Evolutionary conservation across 2,113 vertebrate species (phyloP).

Genomic region (Pimephales promelas): DNA sequence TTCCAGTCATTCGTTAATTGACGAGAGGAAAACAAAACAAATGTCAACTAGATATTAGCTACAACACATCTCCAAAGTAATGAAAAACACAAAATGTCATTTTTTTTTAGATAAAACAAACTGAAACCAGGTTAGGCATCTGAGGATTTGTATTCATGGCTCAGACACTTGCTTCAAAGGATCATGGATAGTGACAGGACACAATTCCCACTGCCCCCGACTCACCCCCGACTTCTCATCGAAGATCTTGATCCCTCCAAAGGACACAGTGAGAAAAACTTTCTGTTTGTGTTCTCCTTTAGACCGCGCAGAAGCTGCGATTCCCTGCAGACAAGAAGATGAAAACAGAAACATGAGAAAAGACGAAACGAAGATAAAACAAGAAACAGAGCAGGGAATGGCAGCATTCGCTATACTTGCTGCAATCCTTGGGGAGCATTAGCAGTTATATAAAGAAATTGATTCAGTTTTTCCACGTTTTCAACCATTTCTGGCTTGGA

Average conservation of each 20-base stretch:
- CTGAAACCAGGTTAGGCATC: constrained; percentile 10
- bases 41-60: not conserved
- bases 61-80: not conserved
- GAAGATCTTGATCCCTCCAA: constrained; percentile 98
- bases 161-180: constrained; percentile 24
- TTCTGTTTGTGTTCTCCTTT: constrained; percentile 99
- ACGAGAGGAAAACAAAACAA: not conserved
- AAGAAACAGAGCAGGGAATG: constrained; percentile 12
- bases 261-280: constrained; percentile 96
- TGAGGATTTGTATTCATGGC: not conserved
- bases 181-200: not conserved
- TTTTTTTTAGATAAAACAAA: constrained; percentile 8
- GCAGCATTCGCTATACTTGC: constrained; percentile 26
- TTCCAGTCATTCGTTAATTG: not conserved
- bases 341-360: constrained; percentile 45
- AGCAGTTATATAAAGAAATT: constrained; percentile 41
- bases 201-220: constrained; percentile 53
- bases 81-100: not conserved
- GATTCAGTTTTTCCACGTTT: constrained; percentile 15
- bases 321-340: constrained; percentile 79
- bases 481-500: not conserved
- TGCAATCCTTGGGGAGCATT: constrained; percentile 35
- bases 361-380: constrained; percentile 4
- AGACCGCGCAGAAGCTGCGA: constrained; percentile 90
- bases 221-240: constrained; percentile 99